Base-by-base conservation (phyloP, 2,113 vertebrate species). In the Manacus vitellinus region DNA sequence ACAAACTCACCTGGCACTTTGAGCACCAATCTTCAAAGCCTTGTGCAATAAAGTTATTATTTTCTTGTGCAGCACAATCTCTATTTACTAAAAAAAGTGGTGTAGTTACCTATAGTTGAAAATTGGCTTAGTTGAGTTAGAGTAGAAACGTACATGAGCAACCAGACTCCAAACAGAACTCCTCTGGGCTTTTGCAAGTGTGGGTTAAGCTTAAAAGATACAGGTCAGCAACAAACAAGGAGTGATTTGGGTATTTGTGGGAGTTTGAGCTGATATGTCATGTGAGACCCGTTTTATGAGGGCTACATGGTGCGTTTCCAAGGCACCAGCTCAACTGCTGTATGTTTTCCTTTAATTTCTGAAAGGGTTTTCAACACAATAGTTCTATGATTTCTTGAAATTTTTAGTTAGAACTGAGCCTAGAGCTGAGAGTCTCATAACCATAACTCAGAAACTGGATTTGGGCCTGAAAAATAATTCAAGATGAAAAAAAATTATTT, bases 401-500 rank as follows among this genome's bases (percentile, higher is more conserved):
- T 81, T 89, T 93, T 96, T 94, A 86, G 82, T 83, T 96, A 94
- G 88, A 81, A 86, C 83, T 81, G 82, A 96, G 92, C 76, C 55
- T 80, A 91, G 85, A 96, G 92, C 92, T 95, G 94, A 65, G 92
- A 94, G 92, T 81, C 90, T 95, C 91, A 94, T 95, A 94, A 94
- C 71, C 8, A 9, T 93, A 94, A 94, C 92, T 96, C 79, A 94
- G 90, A 86, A 93, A 88, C 88, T 97, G 96, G 95, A 96, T 96
- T 96, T 97, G 95, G 76, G 94, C 89, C 65, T 71, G 94, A 88
- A 96, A 96, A 97, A 95, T 93, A 96, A 93, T 92, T 96, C 95
- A 95, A 86, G 94, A 72, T 1, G 15, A 85, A 94, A 88, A 96
- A 96, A 90, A 89, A 25, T 4, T 4, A 2, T 52, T 58, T 87